These are phyloP conservation scores for Hyperopisus bebe DNA, from an alignment of 2,113 vertebrate species.

Conservation along the genomic window DNA sequence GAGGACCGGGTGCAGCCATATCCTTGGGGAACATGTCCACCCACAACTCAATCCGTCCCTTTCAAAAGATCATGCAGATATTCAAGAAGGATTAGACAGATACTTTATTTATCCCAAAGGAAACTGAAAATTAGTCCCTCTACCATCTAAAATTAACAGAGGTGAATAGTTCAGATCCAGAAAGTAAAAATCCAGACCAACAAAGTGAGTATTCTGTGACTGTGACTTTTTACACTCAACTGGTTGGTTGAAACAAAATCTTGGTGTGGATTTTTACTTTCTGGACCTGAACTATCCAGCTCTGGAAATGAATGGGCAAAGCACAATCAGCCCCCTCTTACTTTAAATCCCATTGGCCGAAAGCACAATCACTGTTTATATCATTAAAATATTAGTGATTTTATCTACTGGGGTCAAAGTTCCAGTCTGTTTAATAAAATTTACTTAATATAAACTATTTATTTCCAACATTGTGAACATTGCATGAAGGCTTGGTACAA, in stretches of 20 bases:
- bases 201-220: neutral
- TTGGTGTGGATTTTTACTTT: neutral
- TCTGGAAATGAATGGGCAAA: neutral
- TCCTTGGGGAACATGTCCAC: conserved; percentile 98
- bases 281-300: neutral
- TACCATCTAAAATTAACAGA: neutral
- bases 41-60: conserved; percentile 98
- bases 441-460: neutral
- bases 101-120: neutral
- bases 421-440: neutral
- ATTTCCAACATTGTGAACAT: neutral
- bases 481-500: neutral
- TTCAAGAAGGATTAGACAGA: neutral
- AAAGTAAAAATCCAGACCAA: neutral
- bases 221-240: neutral
- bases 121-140: neutral
- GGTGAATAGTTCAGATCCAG: neutral
- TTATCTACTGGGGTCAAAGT: neutral
- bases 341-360: neutral
- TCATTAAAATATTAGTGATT: neutral
- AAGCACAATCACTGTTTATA: neutral
- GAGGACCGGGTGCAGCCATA: conserved; percentile 82
- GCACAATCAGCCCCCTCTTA: neutral
- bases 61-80: neutral
- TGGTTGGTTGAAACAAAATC: neutral